phyloP scores from a whole-genome alignment of 2,113 vertebrate genomes.

The Colaptes auratus region DNA sequence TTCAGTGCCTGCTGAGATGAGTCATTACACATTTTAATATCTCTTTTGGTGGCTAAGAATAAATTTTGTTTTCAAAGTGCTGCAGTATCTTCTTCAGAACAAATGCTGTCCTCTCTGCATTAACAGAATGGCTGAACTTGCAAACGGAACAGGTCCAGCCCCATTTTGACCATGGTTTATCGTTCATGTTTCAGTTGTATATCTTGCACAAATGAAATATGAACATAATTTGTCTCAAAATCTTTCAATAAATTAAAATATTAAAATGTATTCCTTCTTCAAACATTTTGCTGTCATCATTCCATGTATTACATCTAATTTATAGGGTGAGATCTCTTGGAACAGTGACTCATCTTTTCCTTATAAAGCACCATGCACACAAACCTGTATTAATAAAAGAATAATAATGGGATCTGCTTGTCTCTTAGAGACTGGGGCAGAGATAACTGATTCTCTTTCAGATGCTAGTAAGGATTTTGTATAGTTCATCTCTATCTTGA shows the following conservation, averaged over 20 bases:
- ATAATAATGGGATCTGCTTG: slow-evolving; percentile 13
- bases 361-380: neutral
- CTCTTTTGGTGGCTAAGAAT: neutral
- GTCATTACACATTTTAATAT: slow-evolving; percentile 1
- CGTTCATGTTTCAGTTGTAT: neutral
- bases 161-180: neutral
- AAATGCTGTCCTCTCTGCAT: neutral
- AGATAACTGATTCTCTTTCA: neutral
- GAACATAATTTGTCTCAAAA: neutral
- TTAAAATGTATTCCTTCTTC: slow-evolving; percentile 26
- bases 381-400: slow-evolving; percentile 35
- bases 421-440: neutral
- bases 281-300: slow-evolving; percentile 12
- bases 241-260: neutral
- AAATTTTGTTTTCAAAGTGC: neutral
- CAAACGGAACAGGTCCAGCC: neutral
- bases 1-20: neutral
- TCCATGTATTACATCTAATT: neutral
- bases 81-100: neutral
- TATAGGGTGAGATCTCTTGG: slow-evolving; percentile 5
- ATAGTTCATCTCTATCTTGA: neutral
- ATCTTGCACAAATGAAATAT: neutral
- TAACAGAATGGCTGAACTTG: neutral
- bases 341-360: slow-evolving; percentile 54
- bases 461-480: neutral